Percentiles rank a stretch among this genome's conserved stretches.
phyloP scores from a whole-genome alignment of 2,888 invertebrate genomes.

The Plebejus melissa region DNA sequence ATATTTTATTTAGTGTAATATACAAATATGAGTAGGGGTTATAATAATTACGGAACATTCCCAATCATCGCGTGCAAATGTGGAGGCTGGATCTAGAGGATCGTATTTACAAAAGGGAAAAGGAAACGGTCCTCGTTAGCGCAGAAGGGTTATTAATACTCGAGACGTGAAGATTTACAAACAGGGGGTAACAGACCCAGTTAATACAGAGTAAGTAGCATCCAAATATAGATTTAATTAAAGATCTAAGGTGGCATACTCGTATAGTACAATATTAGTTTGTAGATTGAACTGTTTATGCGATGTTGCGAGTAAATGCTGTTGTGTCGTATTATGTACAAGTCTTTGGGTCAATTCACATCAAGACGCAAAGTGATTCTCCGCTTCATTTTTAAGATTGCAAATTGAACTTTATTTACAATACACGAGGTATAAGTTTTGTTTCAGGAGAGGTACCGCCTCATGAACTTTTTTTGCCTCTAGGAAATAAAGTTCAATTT shows the following conservation, averaged over 20 bases:
- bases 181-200: background rate
- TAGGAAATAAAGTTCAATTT: background rate
- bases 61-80: background rate
- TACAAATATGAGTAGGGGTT: background rate
- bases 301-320: background rate
- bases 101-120: constrained; percentile 3
- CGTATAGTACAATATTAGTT: background rate
- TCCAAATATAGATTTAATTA: background rate
- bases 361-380: background rate
- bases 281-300: background rate
- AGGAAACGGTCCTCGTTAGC: constrained; percentile 3
- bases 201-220: background rate
- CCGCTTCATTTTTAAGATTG: background rate
- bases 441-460: no score
- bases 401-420: background rate
- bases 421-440: background rate
- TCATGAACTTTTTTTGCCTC: background rate
- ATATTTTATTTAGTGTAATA: background rate
- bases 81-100: background rate
- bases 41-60: background rate
- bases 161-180: background rate
- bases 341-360: background rate
- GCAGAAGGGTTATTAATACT: constrained; percentile 10
- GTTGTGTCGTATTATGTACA: background rate
- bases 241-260: constrained; percentile 9